Percentiles rank a stretch among this genome's conserved stretches.
These are phyloP conservation scores for Cabera pusaria DNA, from an alignment of 2,888 invertebrate genomes.

Conservation along the genomic window DNA sequence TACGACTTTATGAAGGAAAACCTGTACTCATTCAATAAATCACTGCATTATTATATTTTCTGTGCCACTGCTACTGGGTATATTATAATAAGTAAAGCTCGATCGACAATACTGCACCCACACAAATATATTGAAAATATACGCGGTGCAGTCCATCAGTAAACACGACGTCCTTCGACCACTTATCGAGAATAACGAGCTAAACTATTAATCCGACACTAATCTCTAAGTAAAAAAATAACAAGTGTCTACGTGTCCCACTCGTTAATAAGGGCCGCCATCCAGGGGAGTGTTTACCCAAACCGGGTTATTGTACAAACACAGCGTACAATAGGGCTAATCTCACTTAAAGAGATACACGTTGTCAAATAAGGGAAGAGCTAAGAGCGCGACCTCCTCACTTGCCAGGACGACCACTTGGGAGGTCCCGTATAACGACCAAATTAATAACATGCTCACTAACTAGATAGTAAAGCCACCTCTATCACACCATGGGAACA, in stretches of 20 bases:
- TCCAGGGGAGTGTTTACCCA: slow-evolving; percentile 44
- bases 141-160: slow-evolving; percentile 29
- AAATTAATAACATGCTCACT: slow-evolving; percentile 63
- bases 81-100: slow-evolving; percentile 15
- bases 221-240: slow-evolving; percentile 51
- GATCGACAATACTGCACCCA: slow-evolving; percentile 21
- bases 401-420: slow-evolving; percentile 50
- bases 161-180: slow-evolving; percentile 45
- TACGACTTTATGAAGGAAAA: slow-evolving; percentile 6
- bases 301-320: slow-evolving; percentile 28
- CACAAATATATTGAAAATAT: slow-evolving; percentile 25
- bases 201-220: slow-evolving; percentile 50
- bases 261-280: slow-evolving; percentile 41
- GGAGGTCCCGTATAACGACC: slow-evolving; percentile 64
- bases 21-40: slow-evolving; percentile 12
- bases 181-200: slow-evolving; percentile 33
- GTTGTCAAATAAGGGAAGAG: slow-evolving; percentile 57
- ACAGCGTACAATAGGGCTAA: slow-evolving; percentile 38
- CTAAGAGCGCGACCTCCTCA: slow-evolving; percentile 41
- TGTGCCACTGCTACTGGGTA: slow-evolving; percentile 15
- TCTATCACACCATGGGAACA: slow-evolving; percentile 50
- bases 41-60: too few species aligned
- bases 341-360: slow-evolving; percentile 50
- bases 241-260: slow-evolving; percentile 37
- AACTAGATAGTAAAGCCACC: slow-evolving; percentile 41